These are phyloP conservation scores for Bufo gargarizans DNA, from an alignment of 2,113 vertebrate genomes.

Conservation along the genomic window DNA sequence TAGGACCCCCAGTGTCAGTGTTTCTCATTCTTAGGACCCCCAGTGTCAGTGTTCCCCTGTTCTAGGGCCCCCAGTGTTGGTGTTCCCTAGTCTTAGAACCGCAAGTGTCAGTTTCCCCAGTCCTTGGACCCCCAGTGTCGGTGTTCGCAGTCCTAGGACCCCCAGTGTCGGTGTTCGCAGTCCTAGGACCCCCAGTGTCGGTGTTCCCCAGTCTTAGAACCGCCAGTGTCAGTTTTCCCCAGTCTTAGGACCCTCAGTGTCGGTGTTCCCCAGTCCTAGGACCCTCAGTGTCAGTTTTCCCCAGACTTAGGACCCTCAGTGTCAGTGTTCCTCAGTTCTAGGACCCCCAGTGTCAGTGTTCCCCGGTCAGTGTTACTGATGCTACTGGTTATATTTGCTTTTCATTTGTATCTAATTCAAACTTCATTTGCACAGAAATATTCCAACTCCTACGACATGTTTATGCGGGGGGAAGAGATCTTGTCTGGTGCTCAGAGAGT, in stretches of 20 bases:
- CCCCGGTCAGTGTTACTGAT: neutral
- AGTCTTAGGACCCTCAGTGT: neutral
- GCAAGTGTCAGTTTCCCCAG: neutral
- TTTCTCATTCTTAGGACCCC: neutral
- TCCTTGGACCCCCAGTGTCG: neutral
- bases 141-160: neutral
- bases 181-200: neutral
- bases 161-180: neutral
- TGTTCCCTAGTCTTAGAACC: neutral
- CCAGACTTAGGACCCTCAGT: neutral
- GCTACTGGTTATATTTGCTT: neutral
- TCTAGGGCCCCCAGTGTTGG: neutral
- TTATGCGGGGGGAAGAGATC: constrained; percentile 99
- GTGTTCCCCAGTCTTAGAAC: neutral
- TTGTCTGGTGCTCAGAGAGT: constrained; percentile 96
- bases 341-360: neutral
- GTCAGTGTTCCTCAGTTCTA: neutral
- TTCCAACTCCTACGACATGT: constrained; percentile 99
- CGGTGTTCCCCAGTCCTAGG: neutral
- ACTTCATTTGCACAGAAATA: constrained; percentile 79
- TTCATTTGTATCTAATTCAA: neutral
- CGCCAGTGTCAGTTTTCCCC: neutral
- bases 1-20: neutral
- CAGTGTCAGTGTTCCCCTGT: neutral
- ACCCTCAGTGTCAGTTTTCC: neutral